These are phyloP conservation scores for Anoura caudifer DNA, from an alignment of 2,113 vertebrate genomes.

Conservation along the genomic window DNA sequence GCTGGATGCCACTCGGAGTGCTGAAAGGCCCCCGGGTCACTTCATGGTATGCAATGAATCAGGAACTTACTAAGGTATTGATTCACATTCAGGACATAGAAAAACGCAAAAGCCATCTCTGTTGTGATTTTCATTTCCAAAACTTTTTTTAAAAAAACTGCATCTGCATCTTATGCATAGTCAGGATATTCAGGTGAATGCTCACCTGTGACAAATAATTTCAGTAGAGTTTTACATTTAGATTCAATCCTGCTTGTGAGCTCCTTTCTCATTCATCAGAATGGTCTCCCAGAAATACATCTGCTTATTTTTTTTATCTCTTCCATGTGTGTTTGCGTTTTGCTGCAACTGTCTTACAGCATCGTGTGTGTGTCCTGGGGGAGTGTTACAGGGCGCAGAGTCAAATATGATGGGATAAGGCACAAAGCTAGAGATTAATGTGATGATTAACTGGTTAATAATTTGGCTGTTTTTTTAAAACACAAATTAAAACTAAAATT, in stretches of 20 bases:
- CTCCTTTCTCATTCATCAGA: background rate
- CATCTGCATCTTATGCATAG: background rate
- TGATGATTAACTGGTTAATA: background rate
- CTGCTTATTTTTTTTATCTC: background rate
- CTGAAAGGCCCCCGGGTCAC: conserved; percentile 69
- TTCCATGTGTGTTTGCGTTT: background rate
- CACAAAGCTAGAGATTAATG: background rate
- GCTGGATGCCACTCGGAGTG: conserved; percentile 55
- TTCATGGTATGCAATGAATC: conserved; percentile 75
- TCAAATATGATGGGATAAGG: background rate
- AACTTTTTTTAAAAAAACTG: background rate
- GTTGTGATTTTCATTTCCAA: background rate
- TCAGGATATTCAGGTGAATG: background rate
- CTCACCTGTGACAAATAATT: background rate
- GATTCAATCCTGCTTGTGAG: background rate
- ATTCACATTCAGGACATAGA: conserved; percentile 53
- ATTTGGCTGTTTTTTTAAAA: background rate
- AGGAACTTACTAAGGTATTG: conserved; percentile 50
- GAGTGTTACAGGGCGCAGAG: background rate
- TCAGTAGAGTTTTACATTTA: background rate
- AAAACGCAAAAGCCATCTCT: background rate
- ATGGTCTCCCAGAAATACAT: background rate
- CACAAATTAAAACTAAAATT: background rate
- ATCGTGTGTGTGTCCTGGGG: no score
- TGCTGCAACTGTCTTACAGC: no score